A percentile compares a stretch with the other conserved stretches of the same genome.
These are phyloP conservation scores for Oostethus manadensis DNA, from an alignment of 2,113 vertebrate species.

Conservation along the genomic window DNA sequence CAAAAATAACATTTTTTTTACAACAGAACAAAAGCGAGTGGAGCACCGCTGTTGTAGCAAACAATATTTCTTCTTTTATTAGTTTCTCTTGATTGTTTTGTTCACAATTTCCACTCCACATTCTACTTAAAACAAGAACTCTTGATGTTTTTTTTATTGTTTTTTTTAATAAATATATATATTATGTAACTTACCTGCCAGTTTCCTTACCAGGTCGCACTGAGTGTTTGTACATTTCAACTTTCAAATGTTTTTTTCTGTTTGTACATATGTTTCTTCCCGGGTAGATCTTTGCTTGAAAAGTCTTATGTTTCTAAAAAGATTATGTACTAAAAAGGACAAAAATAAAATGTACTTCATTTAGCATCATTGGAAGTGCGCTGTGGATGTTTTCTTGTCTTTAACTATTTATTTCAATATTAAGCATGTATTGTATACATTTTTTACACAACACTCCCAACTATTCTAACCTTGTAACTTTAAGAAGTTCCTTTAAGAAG, in stretches of 20 bases:
- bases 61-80: background rate
- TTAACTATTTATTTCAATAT: no score
- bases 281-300: constrained; percentile 72
- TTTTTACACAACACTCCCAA: no score
- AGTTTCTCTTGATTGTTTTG: constrained; percentile 1
- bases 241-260: constrained; percentile 46
- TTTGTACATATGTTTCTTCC: constrained; percentile 76
- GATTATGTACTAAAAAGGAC: constrained; percentile 78
- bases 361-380: constrained; percentile 70
- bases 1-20: background rate
- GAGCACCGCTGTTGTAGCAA: background rate
- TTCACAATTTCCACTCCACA: background rate
- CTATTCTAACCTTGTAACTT: no score
- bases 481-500: no score
- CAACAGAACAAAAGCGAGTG: background rate
- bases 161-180: constrained; percentile 35
- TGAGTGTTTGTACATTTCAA: constrained; percentile 71
- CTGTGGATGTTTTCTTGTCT: no score
- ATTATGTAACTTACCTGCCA: constrained; percentile 42
- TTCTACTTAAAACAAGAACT: constrained; percentile 5
- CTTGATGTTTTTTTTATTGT: constrained; percentile 35
- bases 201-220: constrained; percentile 53
- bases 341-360: constrained; percentile 77
- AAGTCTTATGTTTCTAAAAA: constrained; percentile 76
- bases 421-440: no score